These are phyloP conservation scores for Amblyopsis rosae DNA, from an alignment of 2,113 vertebrate genomes.

Conservation along the genomic window DNA sequence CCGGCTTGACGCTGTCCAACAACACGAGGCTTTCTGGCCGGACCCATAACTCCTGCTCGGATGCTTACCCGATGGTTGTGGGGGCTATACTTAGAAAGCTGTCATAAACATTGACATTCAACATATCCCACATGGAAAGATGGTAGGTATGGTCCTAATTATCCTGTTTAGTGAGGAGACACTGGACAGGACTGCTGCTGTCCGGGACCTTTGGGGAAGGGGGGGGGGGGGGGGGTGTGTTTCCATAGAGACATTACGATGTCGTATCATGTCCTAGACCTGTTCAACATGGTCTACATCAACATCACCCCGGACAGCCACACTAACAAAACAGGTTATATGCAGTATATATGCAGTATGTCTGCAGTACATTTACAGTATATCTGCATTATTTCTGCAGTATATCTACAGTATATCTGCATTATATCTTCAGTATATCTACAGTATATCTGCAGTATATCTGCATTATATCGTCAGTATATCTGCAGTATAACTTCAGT, in stretches of 20 bases:
- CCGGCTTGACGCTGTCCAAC: slow-evolving; percentile 55
- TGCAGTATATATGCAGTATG: too few species aligned
- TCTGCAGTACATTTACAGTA: too few species aligned
- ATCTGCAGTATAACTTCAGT: too few species aligned
- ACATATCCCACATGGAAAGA: slow-evolving; percentile 57
- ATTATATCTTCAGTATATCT: too few species aligned
- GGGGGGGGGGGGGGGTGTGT: slow-evolving; percentile 13
- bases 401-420: too few species aligned
- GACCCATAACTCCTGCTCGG: slow-evolving; percentile 35
- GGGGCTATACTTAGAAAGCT: slow-evolving; percentile 70
- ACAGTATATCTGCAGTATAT: too few species aligned
- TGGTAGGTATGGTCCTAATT: slow-evolving; percentile 43
- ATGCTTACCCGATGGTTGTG: slow-evolving; percentile 50
- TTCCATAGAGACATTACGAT: slow-evolving; percentile 2
- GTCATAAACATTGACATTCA: slow-evolving; percentile 74
- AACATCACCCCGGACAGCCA: neutral
- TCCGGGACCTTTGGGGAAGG: too few species aligned
- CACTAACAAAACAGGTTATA: neutral
- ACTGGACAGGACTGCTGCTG: neutral
- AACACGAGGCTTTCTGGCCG: slow-evolving; percentile 55
- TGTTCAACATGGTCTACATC: neutral
- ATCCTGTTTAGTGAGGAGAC: slow-evolving; percentile 47
- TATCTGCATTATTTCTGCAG: too few species aligned
- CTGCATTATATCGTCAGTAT: too few species aligned
- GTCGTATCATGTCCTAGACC: neutral